Base-by-base conservation (phyloP, 2,797 vertebrate species). In the Amphiprion clarkii region DNA sequence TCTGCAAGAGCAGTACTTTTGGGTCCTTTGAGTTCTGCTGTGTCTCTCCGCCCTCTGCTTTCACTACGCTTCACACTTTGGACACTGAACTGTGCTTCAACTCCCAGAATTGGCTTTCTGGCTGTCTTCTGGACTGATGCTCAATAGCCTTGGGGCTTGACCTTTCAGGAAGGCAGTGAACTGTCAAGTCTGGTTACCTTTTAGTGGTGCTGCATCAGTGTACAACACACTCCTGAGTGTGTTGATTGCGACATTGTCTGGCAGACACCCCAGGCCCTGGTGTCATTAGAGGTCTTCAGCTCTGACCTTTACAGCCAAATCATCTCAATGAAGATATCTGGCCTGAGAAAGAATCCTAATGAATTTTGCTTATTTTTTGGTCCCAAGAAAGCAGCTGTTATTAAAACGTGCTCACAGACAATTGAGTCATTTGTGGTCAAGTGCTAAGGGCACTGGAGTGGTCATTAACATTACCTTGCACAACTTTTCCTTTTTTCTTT, bases 281-380 rank as follows among this genome's bases (percentile, higher is more conserved):
- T 88, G 88, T 90, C 82, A 88, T 92, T 85, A 87, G 80, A 82
- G 87, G 92, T 92, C 85, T 70, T 85, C 74, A 81, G 58, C 13
- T 12, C 54, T 93, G 92, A 95, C 92, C 92, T 94, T 94, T 94
- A 81, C 80, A 78, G 51, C 72, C 74, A 83, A 87, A 88, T 88
- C 79, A 87, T 83, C 56, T 63, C 77, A 76, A 87, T 88, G 83
- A 92, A 90, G 89, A 85, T 83, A 85, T 91, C 53, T 69, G 55
- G 67, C 65, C 79, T 84, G 33, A 53, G 65, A 86, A 77, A 68
- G 86, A 89, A 88, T 93, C 69, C 60, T 79, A 91, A 93, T 91
- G 69, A 89, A 88, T 87, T 84, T 76, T 83, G 67, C 25, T 1
- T 58, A 64, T 72, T 72, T 61, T 72, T 61, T 40, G 27, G 59